phyloP scores from a whole-genome alignment of 2,113 vertebrate genomes.

The Corvus moneduloides region DNA sequence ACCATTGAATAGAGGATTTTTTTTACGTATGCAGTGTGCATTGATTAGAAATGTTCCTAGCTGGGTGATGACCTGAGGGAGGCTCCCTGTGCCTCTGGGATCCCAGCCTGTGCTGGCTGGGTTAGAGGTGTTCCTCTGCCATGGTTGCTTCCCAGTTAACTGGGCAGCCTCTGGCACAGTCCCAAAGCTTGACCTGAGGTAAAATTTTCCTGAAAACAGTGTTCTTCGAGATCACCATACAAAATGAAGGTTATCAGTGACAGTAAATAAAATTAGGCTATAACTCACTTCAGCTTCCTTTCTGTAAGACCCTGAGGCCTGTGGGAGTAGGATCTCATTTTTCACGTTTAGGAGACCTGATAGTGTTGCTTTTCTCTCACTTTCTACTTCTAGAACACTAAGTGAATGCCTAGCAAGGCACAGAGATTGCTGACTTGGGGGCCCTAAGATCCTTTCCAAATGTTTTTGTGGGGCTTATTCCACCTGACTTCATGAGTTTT shows the following conservation, averaged over 20 bases:
- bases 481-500: neutral
- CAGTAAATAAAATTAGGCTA: neutral
- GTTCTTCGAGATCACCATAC: neutral
- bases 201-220: neutral
- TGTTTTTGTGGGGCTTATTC: neutral
- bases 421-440: neutral
- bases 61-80: neutral
- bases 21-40: neutral
- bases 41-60: neutral
- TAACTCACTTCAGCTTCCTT: neutral
- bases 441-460: neutral
- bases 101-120: neutral
- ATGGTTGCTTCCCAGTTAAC: neutral
- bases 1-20: neutral
- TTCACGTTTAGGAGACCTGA: neutral
- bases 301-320: neutral
- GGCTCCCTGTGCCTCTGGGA: neutral
- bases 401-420: neutral
- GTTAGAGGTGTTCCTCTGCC: neutral
- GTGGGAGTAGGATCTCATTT: accelerated
- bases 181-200: neutral
- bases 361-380: neutral
- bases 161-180: neutral
- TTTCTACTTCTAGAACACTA: neutral
- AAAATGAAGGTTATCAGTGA: neutral